Evolutionary conservation across 2,888 invertebrate genomes (phyloP), one percentile per base, ranked within the genome.

Genomic region (Sycophila texana): DNA sequence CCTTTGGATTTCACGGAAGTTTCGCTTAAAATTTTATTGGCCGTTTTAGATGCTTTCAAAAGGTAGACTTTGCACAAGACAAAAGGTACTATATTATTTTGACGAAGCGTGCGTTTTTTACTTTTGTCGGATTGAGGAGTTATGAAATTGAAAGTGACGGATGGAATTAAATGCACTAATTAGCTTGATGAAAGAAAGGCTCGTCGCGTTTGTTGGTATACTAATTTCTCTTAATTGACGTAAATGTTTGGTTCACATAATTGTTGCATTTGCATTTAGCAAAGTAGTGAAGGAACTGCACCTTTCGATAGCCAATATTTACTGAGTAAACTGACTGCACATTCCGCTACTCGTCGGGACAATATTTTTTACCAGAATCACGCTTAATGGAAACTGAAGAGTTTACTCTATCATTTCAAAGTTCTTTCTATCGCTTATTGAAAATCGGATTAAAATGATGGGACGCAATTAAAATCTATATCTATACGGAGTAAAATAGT

Each of bases 171-270:
- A 22, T 39, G 53, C 53, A n/a, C n/a, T 13, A 60, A 26, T 26
- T 60, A 60, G 60, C 14, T 1, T 5, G 14, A 61, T 61, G 30
- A 30, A 26, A 30, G 7, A 26, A 61, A n/a, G 26, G 26, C 16
- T 13, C 60, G 26, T 16, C 16, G 16, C 20, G 22, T 26, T 49
- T n/a, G 22, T 49, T 16, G 47, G n/a, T 18, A 60, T 18, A 60
- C 30, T 49, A 72, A 58, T 61, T 71, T 70, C 63, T 55, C 53
- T 39, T 61, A 76, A 70, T 70, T 14, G 67, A 67, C 51, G 67
- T 60, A 67, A 75, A 75, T 60, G 68, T 75, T 68, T 75, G 68
- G 4, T 60, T 30, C 53, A n/a, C 63, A 7, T 30, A 60, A 68
- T 68, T 30, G 30, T 30, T 30, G 49, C 10, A 30, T 20, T 51